A percentile compares a stretch with the other conserved stretches of the same genome.
Conservation (phyloP, 2,888 invertebrate genomes). For the Microplitis deprimator region DNA sequence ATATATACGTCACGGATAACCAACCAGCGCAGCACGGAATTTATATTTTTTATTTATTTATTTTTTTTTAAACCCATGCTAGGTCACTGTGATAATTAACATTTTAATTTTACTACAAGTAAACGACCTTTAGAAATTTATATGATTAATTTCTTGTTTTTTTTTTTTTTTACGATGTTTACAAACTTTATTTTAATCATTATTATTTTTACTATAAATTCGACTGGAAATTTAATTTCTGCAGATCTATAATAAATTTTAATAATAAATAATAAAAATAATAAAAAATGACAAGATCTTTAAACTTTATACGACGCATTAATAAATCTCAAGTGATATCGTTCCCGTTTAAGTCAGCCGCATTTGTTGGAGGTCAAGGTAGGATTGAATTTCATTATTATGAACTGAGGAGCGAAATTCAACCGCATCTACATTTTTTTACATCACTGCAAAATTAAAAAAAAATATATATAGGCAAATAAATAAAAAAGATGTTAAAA, state of each 20-base stretch:
- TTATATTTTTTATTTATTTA: background rate
- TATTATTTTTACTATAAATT: too few species aligned
- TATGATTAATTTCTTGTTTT: background rate
- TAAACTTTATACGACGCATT: slow-evolving; percentile 6
- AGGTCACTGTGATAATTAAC: slow-evolving; percentile 14
- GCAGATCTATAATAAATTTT: too few species aligned
- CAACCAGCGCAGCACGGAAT: background rate
- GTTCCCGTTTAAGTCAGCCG: slow-evolving; percentile 20
- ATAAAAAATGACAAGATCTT: background rate
- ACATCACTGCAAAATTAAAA: background rate
- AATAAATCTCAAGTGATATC: slow-evolving; percentile 32
- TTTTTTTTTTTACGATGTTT: background rate
- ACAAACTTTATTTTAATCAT: too few species aligned
- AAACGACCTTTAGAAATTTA: slow-evolving; percentile 4
- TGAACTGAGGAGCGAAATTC: background rate
- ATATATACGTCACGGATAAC: background rate
- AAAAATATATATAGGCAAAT: background rate
- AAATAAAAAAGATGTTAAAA: background rate
- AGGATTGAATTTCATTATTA: background rate
- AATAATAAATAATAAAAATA: background rate
- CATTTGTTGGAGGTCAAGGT: slow-evolving; percentile 15
- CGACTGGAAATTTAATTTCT: too few species aligned
- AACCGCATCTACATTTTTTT: background rate
- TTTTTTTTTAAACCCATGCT: background rate
- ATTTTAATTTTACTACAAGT: background rate